These are phyloP conservation scores for Chesias legatella DNA, from an alignment of 2,888 invertebrate genomes.

Conservation along the genomic window DNA sequence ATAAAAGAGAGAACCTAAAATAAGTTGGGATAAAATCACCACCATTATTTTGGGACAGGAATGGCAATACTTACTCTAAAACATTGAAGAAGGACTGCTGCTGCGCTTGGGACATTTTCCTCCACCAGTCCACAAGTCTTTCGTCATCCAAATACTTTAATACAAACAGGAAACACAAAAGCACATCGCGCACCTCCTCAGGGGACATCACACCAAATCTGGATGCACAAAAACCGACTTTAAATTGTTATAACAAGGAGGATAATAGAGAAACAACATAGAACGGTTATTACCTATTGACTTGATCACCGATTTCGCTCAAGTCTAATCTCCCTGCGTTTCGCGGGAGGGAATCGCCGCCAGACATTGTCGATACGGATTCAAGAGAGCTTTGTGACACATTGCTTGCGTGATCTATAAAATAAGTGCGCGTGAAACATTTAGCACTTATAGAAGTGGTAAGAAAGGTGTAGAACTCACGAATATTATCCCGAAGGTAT, in stretches of 20 bases:
- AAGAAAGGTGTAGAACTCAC: too few relatives aligned
- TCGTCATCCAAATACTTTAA: conserved; percentile 95
- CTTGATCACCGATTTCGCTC: conserved; percentile 73
- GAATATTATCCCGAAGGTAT: too few relatives aligned
- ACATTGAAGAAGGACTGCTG: conserved; percentile 92
- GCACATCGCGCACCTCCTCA: conserved; percentile 91
- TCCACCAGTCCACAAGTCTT: conserved; percentile 94
- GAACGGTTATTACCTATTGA: conserved; percentile 61
- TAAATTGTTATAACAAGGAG: conserved; percentile 7
- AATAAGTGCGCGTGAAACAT: conserved; percentile 21
- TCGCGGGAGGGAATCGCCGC: conserved; percentile 73
- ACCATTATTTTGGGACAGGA: neutral
- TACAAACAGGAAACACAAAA: conserved; percentile 94
- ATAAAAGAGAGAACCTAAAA: too few relatives aligned
- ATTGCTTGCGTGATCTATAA: conserved; percentile 84
- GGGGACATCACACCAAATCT: conserved; percentile 80
- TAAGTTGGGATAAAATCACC: too few relatives aligned
- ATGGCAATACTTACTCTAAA: conserved; percentile 83
- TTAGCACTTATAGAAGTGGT: conserved; percentile 1
- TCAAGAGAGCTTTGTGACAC: conserved; percentile 88
- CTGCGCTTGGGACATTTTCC: conserved; percentile 89
- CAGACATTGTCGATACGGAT: conserved; percentile 86
- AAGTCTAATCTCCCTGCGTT: conserved; percentile 61
- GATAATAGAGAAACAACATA: neutral
- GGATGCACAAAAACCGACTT: conserved; percentile 34